Conservation (phyloP, 1,140 invertebrate genomes). For the Micrasema longulum region DNA sequence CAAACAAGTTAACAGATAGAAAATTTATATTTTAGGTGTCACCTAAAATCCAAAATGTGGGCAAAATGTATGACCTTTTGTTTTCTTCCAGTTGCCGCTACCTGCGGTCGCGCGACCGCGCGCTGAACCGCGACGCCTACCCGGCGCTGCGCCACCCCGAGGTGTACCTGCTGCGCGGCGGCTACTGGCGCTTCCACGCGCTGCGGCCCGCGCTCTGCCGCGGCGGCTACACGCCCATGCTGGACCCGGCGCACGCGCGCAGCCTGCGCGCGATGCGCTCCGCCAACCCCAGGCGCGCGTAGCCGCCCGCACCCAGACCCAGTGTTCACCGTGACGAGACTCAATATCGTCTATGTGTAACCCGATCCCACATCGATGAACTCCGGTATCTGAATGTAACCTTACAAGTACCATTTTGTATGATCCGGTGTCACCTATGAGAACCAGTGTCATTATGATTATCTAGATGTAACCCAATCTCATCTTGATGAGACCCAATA, state of each 20-base stretch:
- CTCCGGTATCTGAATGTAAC: too few relatives aligned
- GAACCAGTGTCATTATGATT: too few relatives aligned
- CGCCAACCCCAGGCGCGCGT: neutral
- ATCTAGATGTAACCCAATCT: too few relatives aligned
- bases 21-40: neutral
- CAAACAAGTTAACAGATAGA: too few relatives aligned
- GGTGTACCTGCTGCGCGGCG: slow-evolving; percentile 93
- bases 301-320: neutral
- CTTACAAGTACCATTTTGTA: too few relatives aligned
- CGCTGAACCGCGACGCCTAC: slow-evolving; percentile 85
- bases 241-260: slow-evolving; percentile 40
- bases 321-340: too few relatives aligned
- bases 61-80: neutral
- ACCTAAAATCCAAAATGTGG: neutral
- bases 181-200: slow-evolving; percentile 92
- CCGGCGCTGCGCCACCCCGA: slow-evolving; percentile 93
- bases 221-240: slow-evolving; percentile 50
- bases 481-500: too few relatives aligned
- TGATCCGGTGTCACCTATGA: too few relatives aligned
- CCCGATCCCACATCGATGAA: too few relatives aligned
- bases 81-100: slow-evolving; percentile 78
- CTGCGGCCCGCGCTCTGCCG: slow-evolving; percentile 79
- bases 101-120: slow-evolving; percentile 86
- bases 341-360: too few relatives aligned
- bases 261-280: slow-evolving; percentile 26